A percentile compares a stretch with the other conserved stretches of the same genome.
These are phyloP conservation scores for Noctua fimbriata DNA, from an alignment of 2,888 invertebrate genomes.

Conservation along the genomic window DNA sequence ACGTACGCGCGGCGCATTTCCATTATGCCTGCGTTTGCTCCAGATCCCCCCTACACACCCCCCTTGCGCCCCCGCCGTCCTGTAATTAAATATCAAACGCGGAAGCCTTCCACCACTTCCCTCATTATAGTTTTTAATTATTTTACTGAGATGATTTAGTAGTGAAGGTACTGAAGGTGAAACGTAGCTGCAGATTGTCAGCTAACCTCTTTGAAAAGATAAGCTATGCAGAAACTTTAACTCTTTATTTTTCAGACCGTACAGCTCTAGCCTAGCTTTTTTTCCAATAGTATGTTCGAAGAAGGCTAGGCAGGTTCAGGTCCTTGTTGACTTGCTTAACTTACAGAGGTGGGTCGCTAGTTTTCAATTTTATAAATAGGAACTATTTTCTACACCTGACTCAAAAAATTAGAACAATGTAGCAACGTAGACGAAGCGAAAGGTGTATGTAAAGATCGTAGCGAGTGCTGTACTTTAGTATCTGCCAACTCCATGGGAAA, in stretches of 20 bases:
- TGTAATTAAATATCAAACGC: slow-evolving; percentile 67
- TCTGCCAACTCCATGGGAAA: neutral
- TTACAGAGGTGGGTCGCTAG: neutral
- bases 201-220: neutral
- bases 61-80: neutral
- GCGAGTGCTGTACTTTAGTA: too few relatives aligned
- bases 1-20: slow-evolving; percentile 44
- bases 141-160: slow-evolving; percentile 41
- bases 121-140: slow-evolving; percentile 65
- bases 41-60: slow-evolving; percentile 5
- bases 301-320: neutral
- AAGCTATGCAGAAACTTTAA: neutral
- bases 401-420: neutral
- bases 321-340: neutral
- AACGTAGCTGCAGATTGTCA: neutral
- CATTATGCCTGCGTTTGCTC: slow-evolving; percentile 52
- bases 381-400: neutral
- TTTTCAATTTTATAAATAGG: neutral
- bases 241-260: neutral
- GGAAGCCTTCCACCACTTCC: slow-evolving; percentile 52
- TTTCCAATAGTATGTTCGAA: neutral
- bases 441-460: neutral
- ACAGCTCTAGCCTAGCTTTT: neutral
- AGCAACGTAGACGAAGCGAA: neutral
- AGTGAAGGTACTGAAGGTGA: neutral